Evolutionary conservation across 2,797 vertebrate species (phyloP).

Genomic region (Psittacula echo): DNA sequence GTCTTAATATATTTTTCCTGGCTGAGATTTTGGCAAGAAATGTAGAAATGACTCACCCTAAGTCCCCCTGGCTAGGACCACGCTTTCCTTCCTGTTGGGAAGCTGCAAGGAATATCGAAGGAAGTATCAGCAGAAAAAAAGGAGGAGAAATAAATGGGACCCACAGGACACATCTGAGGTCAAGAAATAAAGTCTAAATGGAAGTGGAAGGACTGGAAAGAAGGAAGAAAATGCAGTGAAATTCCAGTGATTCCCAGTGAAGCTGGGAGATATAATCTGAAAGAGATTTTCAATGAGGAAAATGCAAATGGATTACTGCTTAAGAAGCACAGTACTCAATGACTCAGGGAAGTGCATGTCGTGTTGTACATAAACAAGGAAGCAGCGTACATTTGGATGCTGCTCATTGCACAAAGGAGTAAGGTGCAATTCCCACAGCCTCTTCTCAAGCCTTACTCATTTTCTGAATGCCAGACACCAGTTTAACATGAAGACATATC

Average conservation of each 20-base stretch:
- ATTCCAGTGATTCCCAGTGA: not conserved
- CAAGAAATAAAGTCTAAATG: not conserved
- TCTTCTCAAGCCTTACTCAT: not conserved
- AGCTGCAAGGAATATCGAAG: not conserved
- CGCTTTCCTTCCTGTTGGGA: not conserved
- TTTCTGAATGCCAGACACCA: not conserved
- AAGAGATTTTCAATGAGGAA: not conserved
- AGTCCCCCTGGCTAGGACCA: not conserved
- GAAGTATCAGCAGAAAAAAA: not conserved
- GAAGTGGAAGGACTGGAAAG: not conserved
- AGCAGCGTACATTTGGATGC: accelerated
- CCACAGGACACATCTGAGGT: not conserved
- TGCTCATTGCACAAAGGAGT: not conserved
- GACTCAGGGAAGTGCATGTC: not conserved
- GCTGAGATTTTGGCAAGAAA: not conserved
- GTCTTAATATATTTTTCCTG: not conserved
- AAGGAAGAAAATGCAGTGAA: not conserved
- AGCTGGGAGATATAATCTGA: not conserved
- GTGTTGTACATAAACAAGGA: accelerated
- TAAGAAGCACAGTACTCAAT: not conserved
- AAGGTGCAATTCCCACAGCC: not conserved
- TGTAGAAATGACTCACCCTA: not conserved
- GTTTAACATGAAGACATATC: not conserved
- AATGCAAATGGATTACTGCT: not conserved
- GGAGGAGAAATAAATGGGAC: not conserved